Percentiles rank a stretch among this genome's conserved stretches.
Evolutionary conservation across 2,797 vertebrate species (phyloP).

Genomic region (Falco biarmicus): DNA sequence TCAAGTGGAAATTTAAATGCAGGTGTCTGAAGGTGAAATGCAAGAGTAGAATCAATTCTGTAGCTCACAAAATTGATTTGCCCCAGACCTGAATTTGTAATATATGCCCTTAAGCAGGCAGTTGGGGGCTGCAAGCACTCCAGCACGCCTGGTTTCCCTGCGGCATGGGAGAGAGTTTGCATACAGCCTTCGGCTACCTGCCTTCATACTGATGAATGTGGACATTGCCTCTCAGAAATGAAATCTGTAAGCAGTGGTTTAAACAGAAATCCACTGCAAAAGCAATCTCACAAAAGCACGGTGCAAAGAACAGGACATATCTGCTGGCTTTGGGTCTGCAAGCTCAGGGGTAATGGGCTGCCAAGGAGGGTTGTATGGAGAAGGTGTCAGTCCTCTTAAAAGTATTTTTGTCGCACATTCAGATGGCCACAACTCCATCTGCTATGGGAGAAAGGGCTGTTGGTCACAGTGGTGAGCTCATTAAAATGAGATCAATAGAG

Average conservation of each 20-base stretch:
- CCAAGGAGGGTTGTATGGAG: rapidly evolving
- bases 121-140: not conserved
- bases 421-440: not conserved
- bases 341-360: not conserved
- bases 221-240: not conserved
- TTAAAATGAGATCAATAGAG: conserved; percentile 64
- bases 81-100: not conserved
- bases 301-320: not conserved
- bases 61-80: not conserved
- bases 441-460: not conserved
- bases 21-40: not conserved
- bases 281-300: not conserved
- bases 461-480: conserved; percentile 59
- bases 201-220: not conserved
- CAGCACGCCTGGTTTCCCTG: not conserved
- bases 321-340: not conserved
- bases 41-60: not conserved
- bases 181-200: not conserved
- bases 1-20: not conserved
- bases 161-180: not conserved
- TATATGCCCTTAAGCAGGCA: not conserved
- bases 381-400: not conserved
- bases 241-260: not conserved
- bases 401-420: not conserved
- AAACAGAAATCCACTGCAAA: not conserved